A percentile compares a stretch with the other conserved stretches of the same genome.
These are phyloP conservation scores for Xiphias gladius DNA, from an alignment of 2,113 vertebrate species.

Conservation along the genomic window DNA sequence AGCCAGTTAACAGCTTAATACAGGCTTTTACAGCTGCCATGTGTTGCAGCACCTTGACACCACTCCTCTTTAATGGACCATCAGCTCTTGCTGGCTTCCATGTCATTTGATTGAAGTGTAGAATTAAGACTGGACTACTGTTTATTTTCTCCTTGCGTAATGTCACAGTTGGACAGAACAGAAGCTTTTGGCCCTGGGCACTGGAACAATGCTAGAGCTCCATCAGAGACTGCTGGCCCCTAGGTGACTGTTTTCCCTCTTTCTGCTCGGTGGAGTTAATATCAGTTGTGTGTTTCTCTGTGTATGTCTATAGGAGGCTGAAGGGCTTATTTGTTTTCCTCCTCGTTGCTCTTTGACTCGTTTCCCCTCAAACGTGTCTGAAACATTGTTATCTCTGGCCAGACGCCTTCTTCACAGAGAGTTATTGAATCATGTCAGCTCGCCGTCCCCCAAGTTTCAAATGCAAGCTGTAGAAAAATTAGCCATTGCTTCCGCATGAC, in stretches of 20 bases:
- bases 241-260: slow-evolving; percentile 66
- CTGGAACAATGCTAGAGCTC: slow-evolving; percentile 57
- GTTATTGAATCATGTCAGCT: slow-evolving; percentile 82
- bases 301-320: slow-evolving; percentile 69
- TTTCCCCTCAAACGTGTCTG: slow-evolving; percentile 76
- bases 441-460: slow-evolving; percentile 78
- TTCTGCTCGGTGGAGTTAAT: slow-evolving; percentile 72
- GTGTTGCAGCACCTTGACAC: slow-evolving; percentile 45
- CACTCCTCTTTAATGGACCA: slow-evolving; percentile 53
- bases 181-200: slow-evolving; percentile 58
- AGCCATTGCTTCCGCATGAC: slow-evolving; percentile 84
- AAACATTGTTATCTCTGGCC: slow-evolving; percentile 80
- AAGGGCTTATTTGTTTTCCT: slow-evolving; percentile 77
- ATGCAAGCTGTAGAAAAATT: slow-evolving; percentile 83
- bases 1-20: slow-evolving; percentile 35
- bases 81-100: slow-evolving; percentile 49
- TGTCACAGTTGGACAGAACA: slow-evolving; percentile 67
- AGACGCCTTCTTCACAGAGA: slow-evolving; percentile 75
- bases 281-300: slow-evolving; percentile 68
- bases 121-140: slow-evolving; percentile 62
- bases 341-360: slow-evolving; percentile 80
- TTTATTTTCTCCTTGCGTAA: slow-evolving; percentile 61
- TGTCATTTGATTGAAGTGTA: slow-evolving; percentile 65
- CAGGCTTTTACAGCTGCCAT: slow-evolving; percentile 31
- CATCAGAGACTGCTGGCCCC: slow-evolving; percentile 63